Evolutionary conservation across 2,113 vertebrate species (phyloP), one percentile per base, ranked within the genome.

Genomic region (Vulpes ferrilata): DNA sequence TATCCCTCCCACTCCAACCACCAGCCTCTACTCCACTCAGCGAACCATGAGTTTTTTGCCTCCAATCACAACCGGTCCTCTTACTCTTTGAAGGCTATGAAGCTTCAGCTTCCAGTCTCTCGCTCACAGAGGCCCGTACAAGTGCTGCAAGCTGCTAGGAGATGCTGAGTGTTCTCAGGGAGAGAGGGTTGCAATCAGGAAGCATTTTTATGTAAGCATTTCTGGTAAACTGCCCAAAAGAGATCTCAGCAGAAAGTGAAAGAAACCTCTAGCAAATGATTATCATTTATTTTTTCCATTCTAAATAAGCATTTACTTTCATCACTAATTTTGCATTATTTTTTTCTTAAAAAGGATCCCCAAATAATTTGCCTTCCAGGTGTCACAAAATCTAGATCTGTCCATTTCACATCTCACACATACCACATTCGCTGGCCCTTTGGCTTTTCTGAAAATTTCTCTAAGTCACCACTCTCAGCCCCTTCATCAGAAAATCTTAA

Each of bases 181-280:
- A 11, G 71, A 55, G 62, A 60, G 32, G 53, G 3, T 4, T 53
- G 55, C 86, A 86, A 74, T 83, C 85, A 82, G 91, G 62, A 96
- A 89, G 82, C 20, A 15, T 7, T 38, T 48, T 60, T 87, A 12
- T 15, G 53, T 80, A 81, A 88, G 83, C 48, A 53, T 51, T 82
- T 65, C 93, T 95, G 38, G 27, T 81, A 89, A 87, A 81, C 13
- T n/a, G 78, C 92, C 84, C 95, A 83, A 89, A 79, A 55, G 59
- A 38, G 62, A 65, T 9, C 57, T 69, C 91, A 60, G 62, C 13
- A 32, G 27, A 79, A 76, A 73, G 67, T 87, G 11, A 25, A 5
- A 25, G 53, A 48, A 35, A 55, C 32, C 19, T 55, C 51, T 30
- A 53, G 23, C 25, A 73, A 51, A 48, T 3, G 19, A 4, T 17